Conservation (phyloP, 2,797 vertebrate genomes). For the Bovichtus variegatus region DNA sequence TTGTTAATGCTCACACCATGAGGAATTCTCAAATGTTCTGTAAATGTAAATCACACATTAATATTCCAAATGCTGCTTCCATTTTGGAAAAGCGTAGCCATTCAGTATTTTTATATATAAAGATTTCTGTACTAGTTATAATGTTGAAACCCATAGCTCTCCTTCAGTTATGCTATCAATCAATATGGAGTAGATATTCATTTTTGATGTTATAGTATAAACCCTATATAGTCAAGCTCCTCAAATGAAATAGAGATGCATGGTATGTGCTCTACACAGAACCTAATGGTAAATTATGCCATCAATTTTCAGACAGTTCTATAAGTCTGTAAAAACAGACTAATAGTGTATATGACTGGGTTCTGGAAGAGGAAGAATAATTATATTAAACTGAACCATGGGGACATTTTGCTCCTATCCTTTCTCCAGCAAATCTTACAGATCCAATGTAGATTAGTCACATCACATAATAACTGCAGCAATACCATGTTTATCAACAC, state of each 20-base stretch:
- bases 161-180: background rate
- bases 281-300: constrained; percentile 41
- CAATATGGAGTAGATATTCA: background rate
- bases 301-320: constrained; percentile 53
- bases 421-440: constrained; percentile 9
- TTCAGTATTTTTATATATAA: background rate
- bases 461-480: constrained; percentile 6
- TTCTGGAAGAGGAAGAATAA: constrained; percentile 30
- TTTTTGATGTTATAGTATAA: background rate
- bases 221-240: background rate
- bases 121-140: background rate
- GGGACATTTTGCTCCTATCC: constrained; percentile 16
- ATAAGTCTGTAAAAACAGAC: constrained; percentile 46
- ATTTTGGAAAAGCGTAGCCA: background rate
- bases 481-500: constrained; percentile 1
- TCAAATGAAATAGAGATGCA: constrained; percentile 7
- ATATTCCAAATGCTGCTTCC: background rate
- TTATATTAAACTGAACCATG: constrained; percentile 37
- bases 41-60: background rate
- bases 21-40: background rate
- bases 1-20: background rate
- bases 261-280: constrained; percentile 17
- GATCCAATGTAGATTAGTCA: background rate
- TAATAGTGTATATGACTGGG: constrained; percentile 18
- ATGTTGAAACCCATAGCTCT: background rate